Conservation (phyloP, 1,140 invertebrate genomes). For the Euura saliciscinereae region DNA sequence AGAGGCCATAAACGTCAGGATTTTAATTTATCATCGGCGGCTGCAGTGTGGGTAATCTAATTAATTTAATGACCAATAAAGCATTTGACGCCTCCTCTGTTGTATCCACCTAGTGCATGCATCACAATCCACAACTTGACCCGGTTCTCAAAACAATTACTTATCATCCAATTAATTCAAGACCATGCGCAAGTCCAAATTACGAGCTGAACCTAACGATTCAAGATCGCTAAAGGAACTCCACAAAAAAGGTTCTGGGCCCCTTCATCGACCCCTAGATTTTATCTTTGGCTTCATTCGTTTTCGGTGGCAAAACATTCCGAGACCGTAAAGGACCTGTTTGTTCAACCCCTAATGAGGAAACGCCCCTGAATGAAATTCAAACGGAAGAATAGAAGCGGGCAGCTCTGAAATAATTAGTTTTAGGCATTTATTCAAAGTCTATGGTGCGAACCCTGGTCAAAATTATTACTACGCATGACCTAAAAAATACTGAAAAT, state of each 20-base stretch:
- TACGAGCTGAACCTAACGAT: background rate
- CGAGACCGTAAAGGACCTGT: background rate
- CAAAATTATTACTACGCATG: too few species aligned
- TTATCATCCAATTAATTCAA: background rate
- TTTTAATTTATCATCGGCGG: constrained; percentile 5
- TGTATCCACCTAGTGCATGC: background rate
- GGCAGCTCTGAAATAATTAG: too few species aligned
- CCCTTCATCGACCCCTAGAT: background rate
- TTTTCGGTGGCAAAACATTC: constrained; percentile 2
- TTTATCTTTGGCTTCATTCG: background rate
- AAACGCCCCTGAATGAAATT: too few species aligned
- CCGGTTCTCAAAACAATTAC: background rate
- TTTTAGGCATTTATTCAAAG: too few species aligned
- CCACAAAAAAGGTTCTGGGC: background rate
- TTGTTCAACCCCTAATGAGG: constrained; percentile 1
- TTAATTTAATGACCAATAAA: constrained; percentile 32
- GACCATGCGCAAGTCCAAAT: background rate
- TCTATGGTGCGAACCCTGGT: too few species aligned
- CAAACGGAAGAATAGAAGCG: too few species aligned
- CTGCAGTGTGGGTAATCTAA: constrained; percentile 24
- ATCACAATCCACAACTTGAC: background rate
- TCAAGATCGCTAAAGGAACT: background rate
- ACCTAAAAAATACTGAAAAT: too few species aligned
- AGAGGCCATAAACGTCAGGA: constrained; percentile 1
- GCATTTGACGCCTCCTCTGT: constrained; percentile 24